Evolutionary conservation across 2,888 invertebrate genomes (phyloP).

Genomic region (Leistus spinibarbis): DNA sequence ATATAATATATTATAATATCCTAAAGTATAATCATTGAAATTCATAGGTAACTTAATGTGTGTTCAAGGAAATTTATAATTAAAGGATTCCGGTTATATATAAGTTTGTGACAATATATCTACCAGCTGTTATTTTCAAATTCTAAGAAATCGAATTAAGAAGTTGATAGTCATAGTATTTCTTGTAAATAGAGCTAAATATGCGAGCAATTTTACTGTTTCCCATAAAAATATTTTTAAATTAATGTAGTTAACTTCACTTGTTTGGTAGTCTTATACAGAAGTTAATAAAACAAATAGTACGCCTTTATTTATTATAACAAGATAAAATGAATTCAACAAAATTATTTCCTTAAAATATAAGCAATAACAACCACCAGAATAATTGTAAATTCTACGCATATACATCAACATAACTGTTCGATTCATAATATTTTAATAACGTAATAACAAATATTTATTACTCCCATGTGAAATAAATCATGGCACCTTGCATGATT

Average conservation of each 20-base stretch:
- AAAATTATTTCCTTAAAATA: not conserved
- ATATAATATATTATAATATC: too few species aligned
- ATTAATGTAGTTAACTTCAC: not conserved
- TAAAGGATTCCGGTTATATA: not conserved
- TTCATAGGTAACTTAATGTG: not conserved
- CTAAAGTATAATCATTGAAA: too few species aligned
- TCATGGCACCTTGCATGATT: slow-evolving; percentile 8
- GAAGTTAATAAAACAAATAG: not conserved
- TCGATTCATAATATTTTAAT: slow-evolving; percentile 20
- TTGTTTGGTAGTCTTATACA: not conserved
- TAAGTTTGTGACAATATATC: not conserved
- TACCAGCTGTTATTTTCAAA: not conserved
- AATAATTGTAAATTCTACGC: slow-evolving; percentile 1
- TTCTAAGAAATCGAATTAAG: not conserved
- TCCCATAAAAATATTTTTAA: not conserved
- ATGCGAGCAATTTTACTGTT: not conserved
- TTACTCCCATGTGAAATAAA: not conserved
- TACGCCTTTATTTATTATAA: not conserved
- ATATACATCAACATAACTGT: not conserved
- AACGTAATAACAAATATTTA: slow-evolving; percentile 10
- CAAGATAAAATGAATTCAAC: not conserved
- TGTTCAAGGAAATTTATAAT: not conserved
- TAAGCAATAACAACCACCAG: not conserved
- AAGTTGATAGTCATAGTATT: not conserved
- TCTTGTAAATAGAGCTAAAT: not conserved